Percentiles rank a stretch among this genome's conserved stretches.
Evolutionary conservation across 2,888 invertebrate genomes (phyloP).

Genomic region (Margaritifera margaritifera): DNA sequence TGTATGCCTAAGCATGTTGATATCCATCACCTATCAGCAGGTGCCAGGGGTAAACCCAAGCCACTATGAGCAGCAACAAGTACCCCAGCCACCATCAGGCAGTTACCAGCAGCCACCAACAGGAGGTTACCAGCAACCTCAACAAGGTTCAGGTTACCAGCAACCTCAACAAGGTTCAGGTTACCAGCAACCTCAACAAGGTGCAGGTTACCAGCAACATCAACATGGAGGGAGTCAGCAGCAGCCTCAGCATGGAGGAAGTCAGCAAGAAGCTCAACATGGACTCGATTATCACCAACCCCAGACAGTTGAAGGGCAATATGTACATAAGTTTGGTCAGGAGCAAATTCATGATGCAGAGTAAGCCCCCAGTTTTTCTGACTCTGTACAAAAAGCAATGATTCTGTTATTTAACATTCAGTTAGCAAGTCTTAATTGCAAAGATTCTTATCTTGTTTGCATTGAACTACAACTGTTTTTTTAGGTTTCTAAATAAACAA

Average conservation of each 20-base stretch:
- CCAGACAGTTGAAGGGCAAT: neutral
- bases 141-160: slow-evolving; percentile 17
- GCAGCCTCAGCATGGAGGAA: slow-evolving; percentile 5
- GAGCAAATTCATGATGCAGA: neutral
- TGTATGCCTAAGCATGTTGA: neutral
- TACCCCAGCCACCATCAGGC: slow-evolving; percentile 4
- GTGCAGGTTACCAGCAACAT: slow-evolving; percentile 9
- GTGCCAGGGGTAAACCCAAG: slow-evolving; percentile 13
- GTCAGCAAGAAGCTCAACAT: too few species aligned
- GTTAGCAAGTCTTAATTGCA: too few species aligned
- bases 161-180: slow-evolving; percentile 8
- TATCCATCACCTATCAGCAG: neutral
- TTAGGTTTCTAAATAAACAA: too few species aligned
- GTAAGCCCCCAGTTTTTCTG: neutral
- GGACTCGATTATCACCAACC: neutral
- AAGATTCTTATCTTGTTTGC: too few species aligned
- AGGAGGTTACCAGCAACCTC: slow-evolving; percentile 20
- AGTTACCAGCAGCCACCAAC: slow-evolving; percentile 12
- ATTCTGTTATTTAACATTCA: too few species aligned
- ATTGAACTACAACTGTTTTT: too few species aligned
- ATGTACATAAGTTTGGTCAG: neutral
- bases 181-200: slow-evolving; percentile 9
- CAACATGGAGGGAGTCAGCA: slow-evolving; percentile 5
- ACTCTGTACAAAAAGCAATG: too few species aligned
- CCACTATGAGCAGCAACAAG: slow-evolving; percentile 11